These are phyloP conservation scores for Aphidius colemani DNA, from an alignment of 2,888 invertebrate species.

Conservation along the genomic window DNA sequence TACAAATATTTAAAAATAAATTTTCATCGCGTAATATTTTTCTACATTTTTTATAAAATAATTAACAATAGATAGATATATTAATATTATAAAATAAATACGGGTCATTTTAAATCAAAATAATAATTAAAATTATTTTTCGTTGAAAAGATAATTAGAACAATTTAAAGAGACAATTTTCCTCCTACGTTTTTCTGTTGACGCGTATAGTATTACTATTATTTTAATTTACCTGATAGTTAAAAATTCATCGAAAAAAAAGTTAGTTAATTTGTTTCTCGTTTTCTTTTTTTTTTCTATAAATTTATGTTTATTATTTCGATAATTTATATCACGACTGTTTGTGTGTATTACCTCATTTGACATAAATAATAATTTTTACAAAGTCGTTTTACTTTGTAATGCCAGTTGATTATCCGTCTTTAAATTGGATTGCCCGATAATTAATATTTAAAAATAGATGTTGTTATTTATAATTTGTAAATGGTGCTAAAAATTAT, in stretches of 20 bases:
- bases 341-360: constrained; percentile 53
- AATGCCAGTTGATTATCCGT: constrained; percentile 52
- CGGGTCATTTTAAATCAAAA: background rate
- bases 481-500: constrained; percentile 38
- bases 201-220: constrained; percentile 54
- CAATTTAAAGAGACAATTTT: constrained; percentile 21
- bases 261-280: constrained; percentile 8
- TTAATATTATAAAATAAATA: constrained; percentile 3
- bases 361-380: background rate
- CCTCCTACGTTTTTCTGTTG: constrained; percentile 49
- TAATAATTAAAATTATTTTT: background rate
- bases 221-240: constrained; percentile 12
- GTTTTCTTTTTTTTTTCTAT: background rate
- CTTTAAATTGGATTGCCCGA: constrained; percentile 54
- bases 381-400: constrained; percentile 48
- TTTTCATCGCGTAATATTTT: constrained; percentile 43
- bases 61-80: constrained; percentile 7
- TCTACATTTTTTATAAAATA: constrained; percentile 36
- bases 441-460: constrained; percentile 30
- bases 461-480: constrained; percentile 19
- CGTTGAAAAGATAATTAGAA: background rate
- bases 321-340: constrained; percentile 40
- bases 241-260: constrained; percentile 26
- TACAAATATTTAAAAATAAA: background rate
- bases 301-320: background rate